Conservation (phyloP, 2,113 vertebrate genomes). For the Heterocephalus glaber region DNA sequence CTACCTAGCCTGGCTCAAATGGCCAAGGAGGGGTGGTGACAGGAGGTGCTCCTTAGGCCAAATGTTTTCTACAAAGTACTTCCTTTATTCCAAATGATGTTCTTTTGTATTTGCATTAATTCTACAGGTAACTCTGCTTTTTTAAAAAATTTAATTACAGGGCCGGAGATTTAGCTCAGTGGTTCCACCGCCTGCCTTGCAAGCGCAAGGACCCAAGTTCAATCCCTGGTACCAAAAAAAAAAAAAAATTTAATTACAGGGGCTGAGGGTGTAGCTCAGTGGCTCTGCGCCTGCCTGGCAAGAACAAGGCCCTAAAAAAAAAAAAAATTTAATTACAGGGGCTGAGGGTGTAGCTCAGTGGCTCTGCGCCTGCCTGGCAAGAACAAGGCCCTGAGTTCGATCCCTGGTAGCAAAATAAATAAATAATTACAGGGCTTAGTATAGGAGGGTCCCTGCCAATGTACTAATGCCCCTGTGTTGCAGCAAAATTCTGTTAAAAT, state of each 20-base stretch:
- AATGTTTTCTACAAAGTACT: not conserved
- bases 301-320: no score
- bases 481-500: not conserved
- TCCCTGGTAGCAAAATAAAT: no score
- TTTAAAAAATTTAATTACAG: not conserved
- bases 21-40: accelerated
- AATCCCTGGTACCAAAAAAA: no score
- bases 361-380: no score
- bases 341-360: no score
- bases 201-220: no score
- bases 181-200: no score
- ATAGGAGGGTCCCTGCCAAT: not conserved
- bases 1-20: not conserved
- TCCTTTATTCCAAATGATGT: not conserved
- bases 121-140: conserved; percentile 18
- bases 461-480: not conserved
- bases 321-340: not conserved
- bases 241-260: no score
- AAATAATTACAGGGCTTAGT: not conserved
- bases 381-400: no score
- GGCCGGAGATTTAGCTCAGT: no score
- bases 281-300: no score
- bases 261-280: no score
- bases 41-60: conserved; percentile 6
- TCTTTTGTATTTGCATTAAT: not conserved